phyloP scores from a whole-genome alignment of 2,113 vertebrate genomes.

The Mastomys natalensis region DNA sequence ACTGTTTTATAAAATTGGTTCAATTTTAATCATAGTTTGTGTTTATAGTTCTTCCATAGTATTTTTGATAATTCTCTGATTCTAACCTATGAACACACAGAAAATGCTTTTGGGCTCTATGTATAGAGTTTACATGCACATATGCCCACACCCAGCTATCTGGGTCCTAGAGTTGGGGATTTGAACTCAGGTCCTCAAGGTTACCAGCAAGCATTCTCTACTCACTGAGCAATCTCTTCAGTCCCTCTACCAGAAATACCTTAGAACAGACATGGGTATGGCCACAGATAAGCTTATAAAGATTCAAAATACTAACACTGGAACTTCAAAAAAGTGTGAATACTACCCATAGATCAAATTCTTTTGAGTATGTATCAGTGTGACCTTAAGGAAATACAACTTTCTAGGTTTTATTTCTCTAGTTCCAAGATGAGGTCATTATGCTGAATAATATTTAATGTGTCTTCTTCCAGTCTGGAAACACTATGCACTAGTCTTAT shows the following conservation, averaged over 20 bases:
- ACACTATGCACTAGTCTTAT: not conserved
- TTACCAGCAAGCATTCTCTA: too few species aligned
- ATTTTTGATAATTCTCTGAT: slow-evolving; percentile 14
- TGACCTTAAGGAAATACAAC: slow-evolving; percentile 48
- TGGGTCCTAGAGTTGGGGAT: too few species aligned
- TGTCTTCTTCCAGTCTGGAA: slow-evolving; percentile 49
- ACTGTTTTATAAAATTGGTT: not conserved
- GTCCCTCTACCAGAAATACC: too few species aligned
- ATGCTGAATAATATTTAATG: slow-evolving; percentile 34
- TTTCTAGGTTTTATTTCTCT: slow-evolving; percentile 31
- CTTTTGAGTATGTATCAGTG: not conserved
- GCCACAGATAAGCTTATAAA: too few species aligned
- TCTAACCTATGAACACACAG: not conserved
- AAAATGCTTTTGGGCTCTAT: not conserved
- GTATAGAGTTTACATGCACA: not conserved
- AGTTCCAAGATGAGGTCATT: slow-evolving; percentile 27
- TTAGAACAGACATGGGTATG: too few species aligned
- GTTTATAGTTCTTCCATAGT: not conserved
- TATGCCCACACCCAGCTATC: too few species aligned
- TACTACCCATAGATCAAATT: too few species aligned
- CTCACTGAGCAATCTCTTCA: too few species aligned
- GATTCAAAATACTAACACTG: too few species aligned
- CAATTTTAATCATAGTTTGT: not conserved
- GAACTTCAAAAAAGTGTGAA: too few species aligned
- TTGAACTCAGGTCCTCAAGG: too few species aligned